Conservation (phyloP, 2,113 vertebrate genomes). For the Zeus faber region DNA sequence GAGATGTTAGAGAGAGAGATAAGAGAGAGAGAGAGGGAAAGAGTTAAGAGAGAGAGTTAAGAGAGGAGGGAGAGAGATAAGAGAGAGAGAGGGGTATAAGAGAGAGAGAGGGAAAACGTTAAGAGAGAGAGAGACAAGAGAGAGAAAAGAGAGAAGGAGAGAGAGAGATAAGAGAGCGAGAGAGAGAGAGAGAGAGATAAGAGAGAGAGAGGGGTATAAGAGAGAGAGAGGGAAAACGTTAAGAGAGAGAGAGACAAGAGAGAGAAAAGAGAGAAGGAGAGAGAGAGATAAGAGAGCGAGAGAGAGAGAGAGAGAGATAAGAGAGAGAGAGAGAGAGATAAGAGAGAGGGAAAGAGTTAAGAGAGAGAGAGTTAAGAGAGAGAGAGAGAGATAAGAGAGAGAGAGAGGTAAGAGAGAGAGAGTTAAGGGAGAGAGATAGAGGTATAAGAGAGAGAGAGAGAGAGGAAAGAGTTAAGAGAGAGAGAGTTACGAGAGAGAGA, state of each 20-base stretch:
- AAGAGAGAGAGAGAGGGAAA: constrained; percentile 21
- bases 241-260: neutral
- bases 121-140: neutral
- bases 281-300: neutral
- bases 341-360: neutral
- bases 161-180: neutral
- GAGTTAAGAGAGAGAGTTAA: constrained; percentile 12
- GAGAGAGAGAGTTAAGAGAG: neutral
- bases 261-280: neutral
- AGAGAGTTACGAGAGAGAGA: constrained; percentile 2
- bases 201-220: neutral
- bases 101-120: neutral
- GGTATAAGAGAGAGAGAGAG: neutral
- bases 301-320: neutral
- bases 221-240: neutral
- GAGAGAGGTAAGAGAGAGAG: constrained; percentile 1
- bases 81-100: neutral
- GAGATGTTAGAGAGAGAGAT: neutral
- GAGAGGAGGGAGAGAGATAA: neutral
- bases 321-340: no score
- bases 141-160: no score
- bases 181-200: no score
- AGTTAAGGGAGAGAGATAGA: constrained; percentile 1
- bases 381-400: neutral
- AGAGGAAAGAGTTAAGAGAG: neutral